These are phyloP conservation scores for Nesoenas mayeri DNA, from an alignment of 2,113 vertebrate species.

Conservation along the genomic window DNA sequence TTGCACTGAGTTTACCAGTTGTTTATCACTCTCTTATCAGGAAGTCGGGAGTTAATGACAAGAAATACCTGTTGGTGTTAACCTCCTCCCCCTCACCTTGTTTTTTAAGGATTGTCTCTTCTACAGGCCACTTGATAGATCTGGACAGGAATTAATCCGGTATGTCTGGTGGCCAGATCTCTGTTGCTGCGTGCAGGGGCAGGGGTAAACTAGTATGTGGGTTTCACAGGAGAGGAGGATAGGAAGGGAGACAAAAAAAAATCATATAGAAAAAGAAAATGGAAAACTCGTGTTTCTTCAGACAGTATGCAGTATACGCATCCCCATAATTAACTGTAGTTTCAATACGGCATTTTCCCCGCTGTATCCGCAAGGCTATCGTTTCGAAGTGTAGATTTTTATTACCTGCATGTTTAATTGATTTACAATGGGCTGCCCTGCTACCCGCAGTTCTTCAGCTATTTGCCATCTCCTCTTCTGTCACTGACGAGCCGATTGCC, in stretches of 20 bases:
- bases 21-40: slow-evolving; percentile 63
- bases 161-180: slow-evolving; percentile 25
- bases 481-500: neutral
- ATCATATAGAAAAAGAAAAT: neutral
- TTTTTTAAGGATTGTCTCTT: slow-evolving; percentile 18
- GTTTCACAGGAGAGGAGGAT: neutral
- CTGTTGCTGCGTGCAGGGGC: neutral
- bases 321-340: neutral
- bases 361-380: neutral
- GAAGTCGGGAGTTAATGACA: slow-evolving; percentile 46
- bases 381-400: neutral
- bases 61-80: slow-evolving; percentile 70
- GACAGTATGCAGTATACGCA: neutral
- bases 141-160: neutral
- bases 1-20: slow-evolving; percentile 40
- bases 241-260: neutral
- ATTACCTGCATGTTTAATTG: slow-evolving; percentile 45
- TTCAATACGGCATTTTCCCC: neutral
- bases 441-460: neutral
- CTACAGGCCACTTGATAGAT: neutral
- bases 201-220: neutral
- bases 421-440: slow-evolving; percentile 23
- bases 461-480: neutral
- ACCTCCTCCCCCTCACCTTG: slow-evolving; percentile 5
- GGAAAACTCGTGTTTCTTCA: neutral